These are phyloP conservation scores for Ifrita kowaldi DNA, from an alignment of 2,113 vertebrate species.

Conservation along the genomic window DNA sequence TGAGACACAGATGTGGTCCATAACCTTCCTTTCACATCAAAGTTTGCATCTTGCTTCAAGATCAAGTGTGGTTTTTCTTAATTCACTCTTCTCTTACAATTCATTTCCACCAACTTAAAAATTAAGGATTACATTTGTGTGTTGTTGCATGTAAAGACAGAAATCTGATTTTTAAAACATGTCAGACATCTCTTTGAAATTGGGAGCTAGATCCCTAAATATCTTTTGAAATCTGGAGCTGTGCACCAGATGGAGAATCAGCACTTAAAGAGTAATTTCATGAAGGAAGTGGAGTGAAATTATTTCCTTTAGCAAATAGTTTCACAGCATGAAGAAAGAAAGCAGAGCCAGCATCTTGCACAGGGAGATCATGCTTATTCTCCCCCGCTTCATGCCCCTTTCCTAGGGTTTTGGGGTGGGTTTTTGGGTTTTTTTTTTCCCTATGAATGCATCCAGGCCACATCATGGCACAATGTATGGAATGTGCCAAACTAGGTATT, in stretches of 20 bases:
- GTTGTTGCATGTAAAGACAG: background rate
- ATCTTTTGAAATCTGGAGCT: background rate
- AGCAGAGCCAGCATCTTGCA: constrained; percentile 6
- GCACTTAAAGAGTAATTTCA: constrained; percentile 1
- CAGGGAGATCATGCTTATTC: background rate
- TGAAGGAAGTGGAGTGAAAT: background rate
- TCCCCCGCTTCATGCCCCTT: background rate
- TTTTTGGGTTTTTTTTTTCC: background rate
- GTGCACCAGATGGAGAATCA: constrained; percentile 32
- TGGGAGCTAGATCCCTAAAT: background rate
- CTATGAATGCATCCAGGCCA: background rate
- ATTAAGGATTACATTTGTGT: background rate
- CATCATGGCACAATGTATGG: no score
- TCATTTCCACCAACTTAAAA: background rate
- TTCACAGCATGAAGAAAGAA: constrained; percentile 3
- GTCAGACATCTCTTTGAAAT: background rate
- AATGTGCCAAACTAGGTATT: background rate
- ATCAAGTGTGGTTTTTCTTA: background rate
- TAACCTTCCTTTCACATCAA: background rate
- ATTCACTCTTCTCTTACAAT: background rate
- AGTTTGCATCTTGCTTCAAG: background rate
- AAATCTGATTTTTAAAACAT: background rate
- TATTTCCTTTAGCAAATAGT: constrained; percentile 37
- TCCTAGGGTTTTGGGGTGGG: background rate
- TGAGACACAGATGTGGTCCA: background rate